Percentiles rank a stretch among this genome's conserved stretches.
Conservation (phyloP, 2,888 invertebrate species). For the Pseudococcus viburni region DNA sequence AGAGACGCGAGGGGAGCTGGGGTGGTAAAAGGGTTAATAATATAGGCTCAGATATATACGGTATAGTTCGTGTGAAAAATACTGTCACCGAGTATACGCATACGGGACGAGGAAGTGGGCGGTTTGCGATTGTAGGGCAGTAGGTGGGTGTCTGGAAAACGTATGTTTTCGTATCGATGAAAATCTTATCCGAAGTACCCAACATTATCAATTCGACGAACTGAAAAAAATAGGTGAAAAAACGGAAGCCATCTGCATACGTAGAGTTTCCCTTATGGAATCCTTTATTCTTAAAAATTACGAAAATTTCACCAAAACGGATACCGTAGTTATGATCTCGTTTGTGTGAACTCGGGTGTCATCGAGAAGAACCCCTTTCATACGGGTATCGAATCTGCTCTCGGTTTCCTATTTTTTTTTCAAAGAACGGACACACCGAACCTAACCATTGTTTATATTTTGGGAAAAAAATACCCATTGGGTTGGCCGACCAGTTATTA, state of each 20-base stretch:
- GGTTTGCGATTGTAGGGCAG: conserved; percentile 32
- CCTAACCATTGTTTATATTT: background rate
- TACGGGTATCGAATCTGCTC: background rate
- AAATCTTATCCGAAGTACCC: background rate
- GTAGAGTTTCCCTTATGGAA: background rate
- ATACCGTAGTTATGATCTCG: background rate
- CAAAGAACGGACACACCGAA: background rate
- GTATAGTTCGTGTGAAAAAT: conserved; percentile 30
- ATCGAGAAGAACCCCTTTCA: background rate
- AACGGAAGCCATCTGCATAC: conserved; percentile 30
- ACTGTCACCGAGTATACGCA: background rate
- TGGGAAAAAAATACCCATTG: background rate
- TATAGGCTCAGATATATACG: background rate
- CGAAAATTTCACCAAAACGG: conserved; percentile 14
- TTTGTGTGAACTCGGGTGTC: background rate
- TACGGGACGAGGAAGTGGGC: conserved; percentile 29
- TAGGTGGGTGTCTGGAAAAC: conserved; percentile 8
- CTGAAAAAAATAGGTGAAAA: background rate
- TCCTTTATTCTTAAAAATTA: background rate
- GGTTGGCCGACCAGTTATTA: background rate
- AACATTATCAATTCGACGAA: background rate
- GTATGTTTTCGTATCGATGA: background rate
- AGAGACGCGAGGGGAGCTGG: background rate
- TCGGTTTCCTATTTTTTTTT: background rate
- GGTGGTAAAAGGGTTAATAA: conserved; percentile 28